Evolutionary conservation across 2,113 vertebrate genomes (phyloP).

Genomic region (Bujurquina vittata): DNA sequence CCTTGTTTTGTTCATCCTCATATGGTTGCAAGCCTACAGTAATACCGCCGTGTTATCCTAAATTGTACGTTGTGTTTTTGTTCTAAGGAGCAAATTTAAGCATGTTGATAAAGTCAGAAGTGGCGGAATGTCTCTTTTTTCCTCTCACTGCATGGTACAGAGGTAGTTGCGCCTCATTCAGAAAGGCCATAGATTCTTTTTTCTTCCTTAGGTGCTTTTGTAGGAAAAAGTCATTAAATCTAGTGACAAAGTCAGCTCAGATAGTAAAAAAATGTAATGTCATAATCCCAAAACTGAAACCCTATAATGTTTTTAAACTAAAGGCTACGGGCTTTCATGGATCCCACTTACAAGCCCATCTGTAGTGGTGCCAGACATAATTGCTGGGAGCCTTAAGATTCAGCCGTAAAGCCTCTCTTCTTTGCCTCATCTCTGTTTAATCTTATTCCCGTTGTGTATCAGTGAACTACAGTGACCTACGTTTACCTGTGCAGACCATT

Average conservation of each 20-base stretch:
- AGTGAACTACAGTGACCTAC: neutral
- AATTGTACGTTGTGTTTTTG: neutral
- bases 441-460: conserved; percentile 15
- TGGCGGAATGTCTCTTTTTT: neutral
- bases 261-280: neutral
- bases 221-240: neutral
- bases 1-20: neutral
- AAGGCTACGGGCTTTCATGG: neutral
- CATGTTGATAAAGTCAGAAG: neutral
- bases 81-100: neutral
- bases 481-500: neutral
- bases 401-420: conserved; percentile 4
- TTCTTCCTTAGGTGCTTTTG: neutral
- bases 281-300: neutral
- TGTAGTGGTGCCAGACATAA: conserved; percentile 20
- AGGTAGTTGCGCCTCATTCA: neutral
- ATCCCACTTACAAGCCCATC: neutral
- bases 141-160: no score
- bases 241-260: neutral
- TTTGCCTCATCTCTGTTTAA: conserved; percentile 20
- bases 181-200: neutral
- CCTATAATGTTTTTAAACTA: neutral
- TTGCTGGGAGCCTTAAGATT: conserved; percentile 32
- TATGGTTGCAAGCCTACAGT: neutral
- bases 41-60: neutral